phyloP scores from a whole-genome alignment of 2,113 vertebrate genomes.

The Aspiorhynchus laticeps region DNA sequence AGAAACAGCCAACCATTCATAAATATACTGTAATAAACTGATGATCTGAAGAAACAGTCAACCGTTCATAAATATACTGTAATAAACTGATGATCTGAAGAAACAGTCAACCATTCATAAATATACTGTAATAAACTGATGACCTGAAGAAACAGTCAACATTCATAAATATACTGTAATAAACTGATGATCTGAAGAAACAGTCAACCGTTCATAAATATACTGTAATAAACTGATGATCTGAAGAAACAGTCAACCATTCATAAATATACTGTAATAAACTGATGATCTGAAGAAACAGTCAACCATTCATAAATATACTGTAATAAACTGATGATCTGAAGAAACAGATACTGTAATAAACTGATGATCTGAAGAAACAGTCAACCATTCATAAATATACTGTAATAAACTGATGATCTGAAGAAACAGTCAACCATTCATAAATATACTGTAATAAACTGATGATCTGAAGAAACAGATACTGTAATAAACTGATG shows the following conservation, averaged over 20 bases:
- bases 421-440: slow-evolving; percentile 67
- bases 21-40: neutral
- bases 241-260: no score
- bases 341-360: slow-evolving; percentile 54
- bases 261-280: neutral
- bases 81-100: no score
- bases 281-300: slow-evolving; percentile 39
- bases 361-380: slow-evolving; percentile 76
- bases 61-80: neutral
- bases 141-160: no score
- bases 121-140: neutral
- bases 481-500: slow-evolving; percentile 60
- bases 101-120: no score
- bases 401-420: no score
- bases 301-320: neutral
- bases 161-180: neutral
- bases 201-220: no score
- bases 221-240: neutral
- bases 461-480: slow-evolving; percentile 79
- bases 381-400: slow-evolving; percentile 23
- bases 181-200: no score
- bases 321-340: no score
- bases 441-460: no score
- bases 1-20: no score
- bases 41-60: no score